A percentile compares a stretch with the other conserved stretches of the same genome.
phyloP scores from a whole-genome alignment of 2,888 invertebrate species.

The Ornithoptera priamus region DNA sequence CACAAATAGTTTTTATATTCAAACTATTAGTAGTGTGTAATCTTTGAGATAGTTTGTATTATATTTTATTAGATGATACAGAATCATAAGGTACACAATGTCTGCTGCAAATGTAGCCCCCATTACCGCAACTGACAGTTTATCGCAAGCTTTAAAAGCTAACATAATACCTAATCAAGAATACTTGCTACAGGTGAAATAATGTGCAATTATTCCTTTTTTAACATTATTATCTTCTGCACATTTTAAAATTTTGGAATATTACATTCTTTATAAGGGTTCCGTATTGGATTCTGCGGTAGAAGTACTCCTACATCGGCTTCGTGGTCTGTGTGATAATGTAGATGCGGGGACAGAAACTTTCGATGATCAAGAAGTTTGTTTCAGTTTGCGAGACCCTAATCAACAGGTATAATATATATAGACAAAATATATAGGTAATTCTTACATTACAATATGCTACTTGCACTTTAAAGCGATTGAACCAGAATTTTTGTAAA shows the following conservation, averaged over 20 bases:
- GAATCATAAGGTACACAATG: conserved; percentile 37
- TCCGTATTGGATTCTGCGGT: conserved; percentile 95
- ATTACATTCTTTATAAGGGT: conserved; percentile 77
- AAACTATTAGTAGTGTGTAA: too few relatives aligned
- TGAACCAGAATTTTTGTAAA: too few relatives aligned
- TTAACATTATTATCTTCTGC: neutral
- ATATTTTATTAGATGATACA: too few relatives aligned
- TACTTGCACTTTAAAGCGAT: too few relatives aligned
- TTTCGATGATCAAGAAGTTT: conserved; percentile 96
- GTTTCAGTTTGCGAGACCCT: conserved; percentile 87
- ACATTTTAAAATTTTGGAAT: conserved; percentile 17
- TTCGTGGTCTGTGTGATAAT: conserved; percentile 96
- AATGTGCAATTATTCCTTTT: conserved; percentile 1
- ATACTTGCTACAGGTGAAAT: conserved; percentile 84
- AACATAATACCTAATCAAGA: conserved; percentile 96
- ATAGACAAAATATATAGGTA: too few relatives aligned
- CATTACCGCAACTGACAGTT: conserved; percentile 86
- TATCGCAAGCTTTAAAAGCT: conserved; percentile 88
- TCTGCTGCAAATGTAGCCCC: conserved; percentile 67
- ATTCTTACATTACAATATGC: too few relatives aligned
- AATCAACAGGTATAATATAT: conserved; percentile 71
- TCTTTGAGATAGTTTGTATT: too few relatives aligned
- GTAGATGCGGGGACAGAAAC: conserved; percentile 94
- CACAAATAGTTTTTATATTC: too few relatives aligned
- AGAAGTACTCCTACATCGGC: conserved; percentile 92